phyloP scores from a whole-genome alignment of 2,797 vertebrate species.

The Alca torda region DNA sequence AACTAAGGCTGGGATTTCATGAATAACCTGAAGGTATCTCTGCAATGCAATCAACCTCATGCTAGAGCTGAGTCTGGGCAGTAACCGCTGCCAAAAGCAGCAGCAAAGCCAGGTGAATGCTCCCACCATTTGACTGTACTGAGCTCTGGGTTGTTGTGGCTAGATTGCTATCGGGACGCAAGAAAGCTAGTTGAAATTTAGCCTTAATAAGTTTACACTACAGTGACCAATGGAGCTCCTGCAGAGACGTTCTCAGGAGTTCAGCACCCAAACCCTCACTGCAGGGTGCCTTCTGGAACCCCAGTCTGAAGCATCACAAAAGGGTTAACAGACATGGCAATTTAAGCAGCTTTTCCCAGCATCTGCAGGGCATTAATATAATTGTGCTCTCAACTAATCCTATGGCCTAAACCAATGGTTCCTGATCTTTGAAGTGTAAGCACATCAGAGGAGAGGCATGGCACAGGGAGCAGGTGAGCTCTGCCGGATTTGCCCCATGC shows the following conservation, averaged over 20 bases:
- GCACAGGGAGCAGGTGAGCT: neutral
- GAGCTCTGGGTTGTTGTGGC: neutral
- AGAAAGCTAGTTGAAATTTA: neutral
- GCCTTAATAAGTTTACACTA: neutral
- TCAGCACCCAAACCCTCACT: neutral
- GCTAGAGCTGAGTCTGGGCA: neutral
- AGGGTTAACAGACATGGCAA: neutral
- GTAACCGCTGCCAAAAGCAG: neutral
- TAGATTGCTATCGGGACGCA: neutral
- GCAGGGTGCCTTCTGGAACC: neutral
- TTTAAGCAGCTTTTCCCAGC: neutral
- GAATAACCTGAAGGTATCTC: constrained; percentile 9
- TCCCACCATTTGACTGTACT: neutral
- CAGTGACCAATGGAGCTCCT: neutral
- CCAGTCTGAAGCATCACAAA: neutral
- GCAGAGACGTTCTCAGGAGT: neutral
- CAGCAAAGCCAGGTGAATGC: neutral
- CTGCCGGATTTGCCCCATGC: neutral
- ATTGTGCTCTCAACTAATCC: neutral
- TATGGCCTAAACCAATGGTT: neutral
- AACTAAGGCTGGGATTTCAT: constrained; percentile 15
- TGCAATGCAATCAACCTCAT: neutral
- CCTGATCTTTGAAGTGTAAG: neutral
- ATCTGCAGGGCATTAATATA: constrained; percentile 15
- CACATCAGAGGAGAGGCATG: neutral